These are phyloP conservation scores for Istiophorus platypterus DNA, from an alignment of 2,113 vertebrate genomes.

Conservation along the genomic window DNA sequence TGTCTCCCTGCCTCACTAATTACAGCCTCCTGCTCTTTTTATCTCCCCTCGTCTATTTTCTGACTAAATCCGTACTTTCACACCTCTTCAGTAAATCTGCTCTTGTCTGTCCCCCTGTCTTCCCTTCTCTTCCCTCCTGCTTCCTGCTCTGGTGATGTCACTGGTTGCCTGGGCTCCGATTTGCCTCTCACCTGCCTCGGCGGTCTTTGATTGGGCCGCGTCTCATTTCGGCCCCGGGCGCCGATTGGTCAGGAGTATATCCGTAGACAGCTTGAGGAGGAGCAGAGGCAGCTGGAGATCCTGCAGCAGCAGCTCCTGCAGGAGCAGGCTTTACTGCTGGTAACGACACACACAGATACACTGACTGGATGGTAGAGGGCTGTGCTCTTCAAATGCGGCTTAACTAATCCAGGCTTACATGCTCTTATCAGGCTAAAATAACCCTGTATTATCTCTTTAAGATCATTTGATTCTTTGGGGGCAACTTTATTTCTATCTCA, in stretches of 20 bases:
- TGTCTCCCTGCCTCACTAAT: conserved; percentile 41
- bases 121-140: conserved; percentile 40
- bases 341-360: conserved; percentile 76
- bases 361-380: not conserved
- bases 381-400: not conserved
- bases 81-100: conserved; percentile 60
- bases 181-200: conserved; percentile 27
- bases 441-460: not conserved
- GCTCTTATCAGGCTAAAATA: not conserved
- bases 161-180: conserved; percentile 71
- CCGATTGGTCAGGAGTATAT: conserved; percentile 93
- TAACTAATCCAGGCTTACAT: not conserved
- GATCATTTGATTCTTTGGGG: too few relatives aligned
- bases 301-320: conserved; percentile 99
- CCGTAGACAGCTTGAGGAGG: conserved; percentile 99
- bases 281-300: conserved; percentile 99
- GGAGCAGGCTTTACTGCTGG: conserved; percentile 99
- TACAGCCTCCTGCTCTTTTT: conserved; percentile 35
- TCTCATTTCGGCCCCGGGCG: conserved; percentile 74
- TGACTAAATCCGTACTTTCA: conserved; percentile 54
- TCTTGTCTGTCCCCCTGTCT: conserved; percentile 46
- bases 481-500: too few relatives aligned
- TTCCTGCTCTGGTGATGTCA: conserved; percentile 74
- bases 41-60: conserved; percentile 44
- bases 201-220: conserved; percentile 65